Evolutionary conservation across 2,797 vertebrate genomes (phyloP).

Genomic region (Danio jaintianensis): DNA sequence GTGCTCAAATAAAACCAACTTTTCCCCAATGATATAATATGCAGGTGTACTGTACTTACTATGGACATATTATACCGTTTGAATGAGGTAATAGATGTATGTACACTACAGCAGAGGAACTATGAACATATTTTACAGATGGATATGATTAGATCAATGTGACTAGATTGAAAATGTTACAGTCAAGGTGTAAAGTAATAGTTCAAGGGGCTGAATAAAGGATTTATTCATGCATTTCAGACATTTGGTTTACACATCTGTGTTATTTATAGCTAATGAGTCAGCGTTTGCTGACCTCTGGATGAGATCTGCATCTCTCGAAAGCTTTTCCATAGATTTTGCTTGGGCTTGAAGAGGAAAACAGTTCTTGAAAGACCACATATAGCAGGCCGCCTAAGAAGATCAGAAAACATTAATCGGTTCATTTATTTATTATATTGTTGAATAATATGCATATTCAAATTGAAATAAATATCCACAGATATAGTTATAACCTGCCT

Average conservation of each 20-base stretch:
- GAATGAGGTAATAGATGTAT: too few relatives aligned
- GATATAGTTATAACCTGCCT: background rate
- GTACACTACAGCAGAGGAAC: too few relatives aligned
- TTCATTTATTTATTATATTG: conserved; percentile 1
- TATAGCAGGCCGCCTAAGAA: conserved; percentile 91
- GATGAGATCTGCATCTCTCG: conserved; percentile 87
- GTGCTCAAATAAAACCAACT: too few relatives aligned
- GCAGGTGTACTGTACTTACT: too few relatives aligned
- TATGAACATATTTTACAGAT: too few relatives aligned
- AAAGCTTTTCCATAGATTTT: conserved; percentile 92
- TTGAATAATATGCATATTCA: too few relatives aligned
- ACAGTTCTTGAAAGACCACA: conserved; percentile 92
- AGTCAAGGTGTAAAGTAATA: too few relatives aligned
- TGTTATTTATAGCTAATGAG: background rate
- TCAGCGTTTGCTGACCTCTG: conserved; percentile 82
- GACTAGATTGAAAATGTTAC: too few relatives aligned
- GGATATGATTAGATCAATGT: too few relatives aligned
- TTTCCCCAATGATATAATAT: too few relatives aligned
- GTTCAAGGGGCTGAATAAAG: too few relatives aligned
- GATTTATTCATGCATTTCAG: background rate
- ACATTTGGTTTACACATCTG: background rate
- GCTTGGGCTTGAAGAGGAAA: conserved; percentile 93
- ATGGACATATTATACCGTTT: too few relatives aligned
- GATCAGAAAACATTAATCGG: conserved; percentile 16
- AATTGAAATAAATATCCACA: conserved; percentile 1